These are phyloP conservation scores for Pterocles gutturalis DNA, from an alignment of 2,113 vertebrate species.

Conservation along the genomic window DNA sequence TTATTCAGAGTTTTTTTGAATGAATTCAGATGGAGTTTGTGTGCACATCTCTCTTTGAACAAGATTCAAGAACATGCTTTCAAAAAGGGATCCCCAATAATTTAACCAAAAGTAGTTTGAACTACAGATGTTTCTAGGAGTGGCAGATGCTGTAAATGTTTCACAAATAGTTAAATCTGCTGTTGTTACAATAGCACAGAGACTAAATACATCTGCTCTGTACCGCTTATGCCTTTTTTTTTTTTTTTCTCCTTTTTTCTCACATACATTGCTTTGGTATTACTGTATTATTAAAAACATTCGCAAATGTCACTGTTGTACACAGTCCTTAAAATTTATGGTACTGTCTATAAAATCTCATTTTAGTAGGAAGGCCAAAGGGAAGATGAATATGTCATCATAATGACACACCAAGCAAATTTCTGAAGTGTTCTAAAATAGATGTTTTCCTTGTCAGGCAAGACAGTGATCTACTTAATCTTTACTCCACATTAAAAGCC, in stretches of 20 bases:
- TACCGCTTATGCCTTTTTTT: background rate
- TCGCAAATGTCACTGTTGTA: background rate
- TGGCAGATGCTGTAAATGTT: background rate
- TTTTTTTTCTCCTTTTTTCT: background rate
- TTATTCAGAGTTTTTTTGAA: fast-evolving
- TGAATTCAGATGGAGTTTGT: background rate
- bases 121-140: background rate
- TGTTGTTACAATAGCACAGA: background rate
- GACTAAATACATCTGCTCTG: background rate
- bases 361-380: slow-evolving; percentile 7
- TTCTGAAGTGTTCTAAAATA: slow-evolving; percentile 66
- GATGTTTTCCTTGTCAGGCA: slow-evolving; percentile 63
- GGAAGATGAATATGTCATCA: slow-evolving; percentile 56
- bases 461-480: slow-evolving; percentile 69
- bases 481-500: slow-evolving; percentile 55
- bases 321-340: background rate
- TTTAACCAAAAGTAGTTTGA: background rate
- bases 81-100: background rate
- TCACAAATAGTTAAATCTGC: background rate
- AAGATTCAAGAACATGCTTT: background rate
- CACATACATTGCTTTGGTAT: background rate
- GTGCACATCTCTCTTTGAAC: background rate
- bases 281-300: background rate
- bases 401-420: slow-evolving; percentile 56
- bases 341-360: background rate